Base-by-base conservation (phyloP, 2,797 vertebrate genomes). In the Falco naumanni region DNA sequence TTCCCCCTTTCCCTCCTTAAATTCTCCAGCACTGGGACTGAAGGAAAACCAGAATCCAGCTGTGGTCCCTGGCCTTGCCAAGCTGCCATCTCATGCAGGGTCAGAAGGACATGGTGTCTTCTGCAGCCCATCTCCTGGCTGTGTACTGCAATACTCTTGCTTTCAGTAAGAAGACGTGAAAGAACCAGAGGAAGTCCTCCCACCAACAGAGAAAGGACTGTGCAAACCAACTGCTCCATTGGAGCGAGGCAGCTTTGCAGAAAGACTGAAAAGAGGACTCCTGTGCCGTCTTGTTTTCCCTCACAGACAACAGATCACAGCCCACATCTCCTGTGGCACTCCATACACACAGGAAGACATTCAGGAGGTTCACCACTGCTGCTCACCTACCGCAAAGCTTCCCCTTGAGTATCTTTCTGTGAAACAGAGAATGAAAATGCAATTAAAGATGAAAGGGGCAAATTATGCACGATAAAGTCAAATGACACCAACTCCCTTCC, bases 391-490 rank as follows among this genome's bases (percentile, higher is more conserved):
- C 16, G 10, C 84, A 92, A 78, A 78, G 56, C 65, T 71, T 89
- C 59, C 82, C 61, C 74, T 48, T 45, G 59, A 81, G 91, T 54
- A 75, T 4, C 65, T 72, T 70, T 66, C 83, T 80, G 89, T 56
- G 51, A 87, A 94, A 90, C 34, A 91, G n/a, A 72, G 84, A 83
- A 87, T 16, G 41, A 96, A 94, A 93, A 94, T 0, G 4, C 69
- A 83, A 50, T 84, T 90, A 87, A 90, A 92, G 84, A 95, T 75
- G 74, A 90, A 95, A 89, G 57, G 74, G 81, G n/a, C 12, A 90
- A 89, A 94, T 95, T 69, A 95, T 21, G 57, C 33, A 41, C 45
- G 8, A 2, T 48, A 26, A 93, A 92, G 77, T 89, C 75, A 82
- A 71, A 95, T 1, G 13, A 81, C 81, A 70, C 33, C 0, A 2